A percentile compares a stretch with the other conserved stretches of the same genome.
These are phyloP conservation scores for Bos javanicus DNA, from an alignment of 2,113 vertebrate genomes.

Conservation along the genomic window DNA sequence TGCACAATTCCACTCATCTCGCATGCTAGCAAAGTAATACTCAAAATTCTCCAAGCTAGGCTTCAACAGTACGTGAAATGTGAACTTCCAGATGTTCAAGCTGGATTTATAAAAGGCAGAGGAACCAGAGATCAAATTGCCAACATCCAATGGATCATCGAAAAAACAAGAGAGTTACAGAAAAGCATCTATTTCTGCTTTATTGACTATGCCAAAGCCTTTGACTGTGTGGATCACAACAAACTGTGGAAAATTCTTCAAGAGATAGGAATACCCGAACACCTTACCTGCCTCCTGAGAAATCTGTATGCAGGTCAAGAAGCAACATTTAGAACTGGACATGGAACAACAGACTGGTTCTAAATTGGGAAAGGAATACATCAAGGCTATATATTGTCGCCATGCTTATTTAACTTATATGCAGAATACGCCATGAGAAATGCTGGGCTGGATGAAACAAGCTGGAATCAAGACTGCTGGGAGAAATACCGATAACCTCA, in stretches of 20 bases:
- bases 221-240: not conserved
- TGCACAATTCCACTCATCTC: not conserved
- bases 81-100: not conserved
- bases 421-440: not conserved
- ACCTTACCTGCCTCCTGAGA: not conserved
- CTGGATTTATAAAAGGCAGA: not conserved
- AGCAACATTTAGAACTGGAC: not conserved
- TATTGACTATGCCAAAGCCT: not conserved
- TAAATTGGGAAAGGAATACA: not conserved
- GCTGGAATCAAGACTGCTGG: not conserved
- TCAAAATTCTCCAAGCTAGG: not conserved
- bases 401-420: not conserved
- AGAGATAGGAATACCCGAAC: not conserved
- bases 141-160: fast-evolving
- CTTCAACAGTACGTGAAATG: not conserved
- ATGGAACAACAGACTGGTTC: not conserved
- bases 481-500: not conserved
- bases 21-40: not conserved
- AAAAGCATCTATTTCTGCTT: not conserved
- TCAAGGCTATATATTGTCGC: not conserved
- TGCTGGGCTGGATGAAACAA: not conserved
- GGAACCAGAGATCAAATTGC: not conserved
- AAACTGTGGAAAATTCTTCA: not conserved
- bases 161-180: not conserved
- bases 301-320: not conserved